Evolutionary conservation across 2,888 invertebrate genomes (phyloP), one percentile per base, ranked within the genome.

Genomic region (Tetranychus truncatus): DNA sequence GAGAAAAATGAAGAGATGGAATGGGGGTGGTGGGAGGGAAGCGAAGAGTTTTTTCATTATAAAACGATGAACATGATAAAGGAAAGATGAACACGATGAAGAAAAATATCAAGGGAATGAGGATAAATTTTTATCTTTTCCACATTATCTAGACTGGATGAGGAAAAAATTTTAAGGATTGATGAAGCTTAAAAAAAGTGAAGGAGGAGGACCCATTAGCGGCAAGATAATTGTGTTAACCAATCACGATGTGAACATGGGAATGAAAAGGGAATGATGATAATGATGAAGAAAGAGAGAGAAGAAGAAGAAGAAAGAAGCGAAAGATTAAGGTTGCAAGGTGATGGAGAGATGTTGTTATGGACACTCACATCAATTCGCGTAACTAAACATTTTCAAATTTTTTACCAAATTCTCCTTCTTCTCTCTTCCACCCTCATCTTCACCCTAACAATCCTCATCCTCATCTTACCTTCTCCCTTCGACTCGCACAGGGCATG

Each of bases 181-280:
- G 55, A 55, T 55, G 55, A 55, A 55, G 34, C 34, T 34, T 34
- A 34, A 34, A 34, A 34, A 24, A 34, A 34, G 55, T 15, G 15
- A 55, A 55, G 55, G 15, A 15, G 55, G 55, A 55, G 55, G 55
- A 55, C 55, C 55, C 55, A 55, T 55, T 55, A 55, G 55, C 55
- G 55, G 55, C 55, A 15, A 55, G 55, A 55, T 55, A 55, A 55
- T 55, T 55, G 55, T 55, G 55, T 55, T 55, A 55, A 55, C 55
- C 55, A 55, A 55, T 55, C 55, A 55, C 55, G 55, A 55, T 55
- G 55, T 55, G 55, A 55, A 55, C 55, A 55, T 55, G 55, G 55
- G 55, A 55, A 55, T 15, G 55, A 15, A 15, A 55, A 15, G 55
- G 6, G 55, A 15, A 55, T 55, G 55, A 55, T 55, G 55, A 55